Conservation (phyloP, 2,888 invertebrate species). For the Euproctis similis region DNA sequence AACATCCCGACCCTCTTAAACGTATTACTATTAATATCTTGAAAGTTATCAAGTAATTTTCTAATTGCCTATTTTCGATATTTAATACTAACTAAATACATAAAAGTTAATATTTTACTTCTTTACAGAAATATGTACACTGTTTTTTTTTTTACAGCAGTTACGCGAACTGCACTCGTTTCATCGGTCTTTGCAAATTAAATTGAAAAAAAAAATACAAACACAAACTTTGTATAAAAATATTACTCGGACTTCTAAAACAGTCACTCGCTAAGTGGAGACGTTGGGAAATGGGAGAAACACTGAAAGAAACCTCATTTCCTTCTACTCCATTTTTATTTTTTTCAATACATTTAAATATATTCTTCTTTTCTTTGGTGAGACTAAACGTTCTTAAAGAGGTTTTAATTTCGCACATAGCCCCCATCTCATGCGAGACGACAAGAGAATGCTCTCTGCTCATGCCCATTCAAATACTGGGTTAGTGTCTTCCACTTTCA, state of each 20-base stretch:
- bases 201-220: slow-evolving; percentile 16
- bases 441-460: slow-evolving; percentile 49
- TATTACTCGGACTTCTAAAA: slow-evolving; percentile 48
- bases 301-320: slow-evolving; percentile 67
- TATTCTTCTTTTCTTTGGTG: slow-evolving; percentile 53
- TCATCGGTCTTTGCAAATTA: no score
- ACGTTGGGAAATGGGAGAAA: slow-evolving; percentile 42
- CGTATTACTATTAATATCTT: no score
- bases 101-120: no score
- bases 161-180: no score
- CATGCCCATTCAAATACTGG: slow-evolving; percentile 30
- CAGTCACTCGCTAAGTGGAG: slow-evolving; percentile 57
- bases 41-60: no score
- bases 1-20: no score
- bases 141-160: no score
- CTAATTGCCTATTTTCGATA: no score
- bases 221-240: slow-evolving; percentile 40
- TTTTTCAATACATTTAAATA: slow-evolving; percentile 74
- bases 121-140: no score
- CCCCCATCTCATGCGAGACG: slow-evolving; percentile 48
- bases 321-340: slow-evolving; percentile 42
- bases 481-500: slow-evolving; percentile 21
- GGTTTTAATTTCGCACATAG: slow-evolving; percentile 64
- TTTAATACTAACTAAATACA: no score
- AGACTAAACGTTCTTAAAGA: slow-evolving; percentile 47